A percentile compares a stretch with the other conserved stretches of the same genome.
These are phyloP conservation scores for Drosophila parabipectinata DNA, from an alignment of 1,140 invertebrate species.

Conservation along the genomic window DNA sequence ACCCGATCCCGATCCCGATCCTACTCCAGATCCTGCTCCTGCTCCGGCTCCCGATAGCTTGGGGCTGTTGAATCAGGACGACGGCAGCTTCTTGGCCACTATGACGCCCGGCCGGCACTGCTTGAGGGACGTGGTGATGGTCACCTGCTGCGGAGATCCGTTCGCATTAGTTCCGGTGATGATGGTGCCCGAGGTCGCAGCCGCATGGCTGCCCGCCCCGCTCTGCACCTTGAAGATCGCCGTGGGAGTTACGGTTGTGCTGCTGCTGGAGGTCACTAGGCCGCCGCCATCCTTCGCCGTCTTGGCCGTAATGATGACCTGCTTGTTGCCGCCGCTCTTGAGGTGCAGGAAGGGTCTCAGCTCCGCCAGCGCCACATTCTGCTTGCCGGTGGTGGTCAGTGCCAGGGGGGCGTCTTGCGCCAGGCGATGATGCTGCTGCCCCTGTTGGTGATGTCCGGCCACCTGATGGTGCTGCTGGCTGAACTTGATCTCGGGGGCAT, in stretches of 20 bases:
- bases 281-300: conserved; percentile 52
- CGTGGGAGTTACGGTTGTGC: conserved; percentile 62
- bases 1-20: not conserved
- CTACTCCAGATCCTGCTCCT: not conserved
- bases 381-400: conserved; percentile 86
- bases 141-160: conserved; percentile 56
- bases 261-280: conserved; percentile 27
- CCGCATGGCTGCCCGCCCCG: conserved; percentile 11
- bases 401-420: conserved; percentile 89
- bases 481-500: conserved; percentile 75
- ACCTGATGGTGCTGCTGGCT: conserved; percentile 65
- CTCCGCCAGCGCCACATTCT: conserved; percentile 86
- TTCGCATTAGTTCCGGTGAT: conserved; percentile 51
- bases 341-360: conserved; percentile 88
- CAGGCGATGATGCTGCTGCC: conserved; percentile 51
- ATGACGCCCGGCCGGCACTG: conserved; percentile 93
- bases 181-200: conserved; percentile 23
- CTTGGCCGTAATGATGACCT: conserved; percentile 73
- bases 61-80: conserved; percentile 79
- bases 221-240: conserved; percentile 82
- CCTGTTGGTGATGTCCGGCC: conserved; percentile 6
- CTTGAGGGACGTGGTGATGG: conserved; percentile 84
- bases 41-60: conserved; percentile 14
- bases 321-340: conserved; percentile 71
- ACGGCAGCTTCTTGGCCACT: conserved; percentile 89